Base-by-base conservation (phyloP, 2,797 vertebrate species). In the Decapterus maruadsi region DNA sequence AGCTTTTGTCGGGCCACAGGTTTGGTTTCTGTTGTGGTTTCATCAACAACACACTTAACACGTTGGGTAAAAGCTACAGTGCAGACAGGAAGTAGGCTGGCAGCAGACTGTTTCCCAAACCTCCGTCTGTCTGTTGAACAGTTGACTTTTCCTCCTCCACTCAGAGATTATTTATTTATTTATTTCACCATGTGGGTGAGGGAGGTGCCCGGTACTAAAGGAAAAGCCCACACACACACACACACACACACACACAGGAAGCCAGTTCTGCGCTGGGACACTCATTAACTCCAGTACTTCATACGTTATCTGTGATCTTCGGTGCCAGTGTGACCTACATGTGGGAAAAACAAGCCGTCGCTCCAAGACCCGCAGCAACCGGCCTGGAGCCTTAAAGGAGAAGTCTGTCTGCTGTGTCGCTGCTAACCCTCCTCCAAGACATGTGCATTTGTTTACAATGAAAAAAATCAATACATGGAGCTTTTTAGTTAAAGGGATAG, bases 251-350 rank as follows among this genome's bases (percentile, higher is more conserved):
- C 40, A 59, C 34, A 42, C 42, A 20, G 3, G 34, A 74, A 65
- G 67, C 16, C 20, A 72, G 43, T 83, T 69, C 51, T 78, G 72
- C 38, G 56, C 65, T 0, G 11, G 53, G 71, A 68, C 69, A 86
- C 69, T 82, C 77, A 86, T 85, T 86, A 76, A 89, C 77, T 68
- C 36, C 36, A 50, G 46, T 20, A 46, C 40, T 64, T 76, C 16
- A 74, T 64, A 68, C 2, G 22, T 61, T 70, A 80, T 74, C 66
- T 80, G 11, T 61, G 65, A 54, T 72, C 58, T 57, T 59, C 59
- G 60, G 77, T 72, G 65, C 55, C 67, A 1, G 9, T 67, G 48
- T 84, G 82, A 86, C 55, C 73, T 72, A 53, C 74, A 31, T 77
- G 55, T 64, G 71, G 77, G 71, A 83, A 81, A 80, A 84, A 82